A percentile compares a stretch with the other conserved stretches of the same genome.
Evolutionary conservation across 2,888 invertebrate species (phyloP).

Genomic region (Conistra vaccinii): DNA sequence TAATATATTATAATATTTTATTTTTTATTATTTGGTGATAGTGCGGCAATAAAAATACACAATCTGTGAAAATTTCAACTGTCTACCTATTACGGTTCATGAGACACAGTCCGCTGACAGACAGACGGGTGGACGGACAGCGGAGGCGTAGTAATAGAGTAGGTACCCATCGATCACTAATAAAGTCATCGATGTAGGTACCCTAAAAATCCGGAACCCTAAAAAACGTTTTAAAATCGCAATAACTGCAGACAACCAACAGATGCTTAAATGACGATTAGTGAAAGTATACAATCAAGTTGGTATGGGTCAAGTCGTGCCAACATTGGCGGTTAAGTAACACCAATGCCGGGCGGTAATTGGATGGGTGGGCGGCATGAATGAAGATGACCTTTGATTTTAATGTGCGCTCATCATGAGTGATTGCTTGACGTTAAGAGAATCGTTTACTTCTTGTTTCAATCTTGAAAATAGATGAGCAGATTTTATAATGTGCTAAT

Average conservation of each 20-base stretch:
- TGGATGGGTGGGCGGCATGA: slow-evolving; percentile 36
- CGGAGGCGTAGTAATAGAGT: too few relatives aligned
- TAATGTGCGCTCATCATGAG: slow-evolving; percentile 18
- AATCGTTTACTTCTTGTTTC: slow-evolving; percentile 17
- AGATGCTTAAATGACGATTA: slow-evolving; percentile 34
- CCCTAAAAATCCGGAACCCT: too few relatives aligned
- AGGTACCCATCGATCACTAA: too few relatives aligned
- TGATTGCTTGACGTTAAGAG: slow-evolving; percentile 34
- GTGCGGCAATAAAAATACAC: too few relatives aligned
- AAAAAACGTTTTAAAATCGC: neutral
- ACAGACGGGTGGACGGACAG: too few relatives aligned
- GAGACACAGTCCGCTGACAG: too few relatives aligned
- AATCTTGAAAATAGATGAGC: neutral
- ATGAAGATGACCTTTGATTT: slow-evolving; percentile 46
- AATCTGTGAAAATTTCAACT: too few relatives aligned
- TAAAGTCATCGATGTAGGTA: too few relatives aligned
- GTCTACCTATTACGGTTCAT: too few relatives aligned
- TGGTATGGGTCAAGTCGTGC: slow-evolving; percentile 37
- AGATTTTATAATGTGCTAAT: too few relatives aligned
- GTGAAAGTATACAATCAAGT: slow-evolving; percentile 45
- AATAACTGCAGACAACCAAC: neutral
- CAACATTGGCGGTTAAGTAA: slow-evolving; percentile 40
- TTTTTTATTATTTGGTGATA: too few relatives aligned
- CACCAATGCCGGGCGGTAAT: slow-evolving; percentile 29
- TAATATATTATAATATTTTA: too few relatives aligned